Evolutionary conservation across 2,888 invertebrate species (phyloP).

Genomic region (Drosophila tripunctata): DNA sequence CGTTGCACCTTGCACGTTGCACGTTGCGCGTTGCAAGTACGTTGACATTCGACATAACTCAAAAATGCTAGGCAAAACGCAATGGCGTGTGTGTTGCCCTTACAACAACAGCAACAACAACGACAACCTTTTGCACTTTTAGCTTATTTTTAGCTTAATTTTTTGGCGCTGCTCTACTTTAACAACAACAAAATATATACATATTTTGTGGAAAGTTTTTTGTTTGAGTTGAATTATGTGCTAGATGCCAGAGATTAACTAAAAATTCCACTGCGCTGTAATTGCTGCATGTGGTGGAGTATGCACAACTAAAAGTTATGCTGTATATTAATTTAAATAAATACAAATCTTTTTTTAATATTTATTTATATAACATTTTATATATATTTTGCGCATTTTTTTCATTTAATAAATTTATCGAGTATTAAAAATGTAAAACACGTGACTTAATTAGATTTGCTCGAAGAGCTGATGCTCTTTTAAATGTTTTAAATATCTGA

Average conservation of each 20-base stretch:
- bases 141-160: conserved; percentile 34
- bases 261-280: neutral
- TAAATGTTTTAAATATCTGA: too few relatives aligned
- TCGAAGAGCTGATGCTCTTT: too few relatives aligned
- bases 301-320: neutral
- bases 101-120: conserved; percentile 22
- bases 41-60: conserved; percentile 79
- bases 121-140: conserved; percentile 35
- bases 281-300: neutral
- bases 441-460: too few relatives aligned
- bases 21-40: conserved; percentile 53
- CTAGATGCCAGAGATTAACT: neutral
- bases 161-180: conserved; percentile 7
- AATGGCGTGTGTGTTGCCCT: conserved; percentile 65
- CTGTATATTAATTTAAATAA: neutral
- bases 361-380: neutral
- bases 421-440: too few relatives aligned
- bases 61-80: conserved; percentile 72
- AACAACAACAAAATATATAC: conserved; percentile 10
- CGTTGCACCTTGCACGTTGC: conserved; percentile 19
- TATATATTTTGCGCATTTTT: too few relatives aligned
- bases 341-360: neutral
- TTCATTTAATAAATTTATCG: too few relatives aligned
- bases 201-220: neutral
- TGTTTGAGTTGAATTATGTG: neutral